These are phyloP conservation scores for Vombatus ursinus DNA, from an alignment of 2,113 vertebrate species.

Conservation along the genomic window DNA sequence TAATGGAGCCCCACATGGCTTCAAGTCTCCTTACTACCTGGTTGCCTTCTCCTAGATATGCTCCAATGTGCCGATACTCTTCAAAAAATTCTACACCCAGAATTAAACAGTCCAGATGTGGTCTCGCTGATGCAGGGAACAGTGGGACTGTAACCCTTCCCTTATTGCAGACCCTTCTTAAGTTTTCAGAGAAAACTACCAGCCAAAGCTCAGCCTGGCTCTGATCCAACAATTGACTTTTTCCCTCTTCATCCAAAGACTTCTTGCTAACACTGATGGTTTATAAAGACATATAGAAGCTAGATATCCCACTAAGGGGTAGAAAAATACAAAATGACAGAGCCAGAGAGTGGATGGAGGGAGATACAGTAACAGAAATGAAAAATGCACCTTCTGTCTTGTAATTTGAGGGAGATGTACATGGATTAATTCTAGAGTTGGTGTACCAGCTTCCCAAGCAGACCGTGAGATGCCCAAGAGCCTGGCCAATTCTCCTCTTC, in stretches of 20 bases:
- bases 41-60: background rate
- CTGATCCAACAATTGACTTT: background rate
- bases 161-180: background rate
- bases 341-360: background rate
- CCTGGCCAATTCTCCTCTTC: background rate
- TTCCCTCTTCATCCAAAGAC: background rate
- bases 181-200: background rate
- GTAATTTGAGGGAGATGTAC: background rate
- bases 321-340: background rate
- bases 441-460: background rate
- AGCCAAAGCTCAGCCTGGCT: background rate
- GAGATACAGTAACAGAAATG: background rate
- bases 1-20: background rate
- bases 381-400: background rate
- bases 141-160: background rate
- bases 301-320: background rate
- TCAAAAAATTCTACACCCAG: background rate
- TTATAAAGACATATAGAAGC: background rate
- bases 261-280: background rate
- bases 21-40: background rate
- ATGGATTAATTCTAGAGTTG: background rate
- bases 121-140: background rate
- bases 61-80: background rate
- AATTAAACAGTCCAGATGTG: background rate
- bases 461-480: background rate